A percentile compares a stretch with the other conserved stretches of the same genome.
Evolutionary conservation across 2,113 vertebrate genomes (phyloP).

Genomic region (Barnardius zonarius): DNA sequence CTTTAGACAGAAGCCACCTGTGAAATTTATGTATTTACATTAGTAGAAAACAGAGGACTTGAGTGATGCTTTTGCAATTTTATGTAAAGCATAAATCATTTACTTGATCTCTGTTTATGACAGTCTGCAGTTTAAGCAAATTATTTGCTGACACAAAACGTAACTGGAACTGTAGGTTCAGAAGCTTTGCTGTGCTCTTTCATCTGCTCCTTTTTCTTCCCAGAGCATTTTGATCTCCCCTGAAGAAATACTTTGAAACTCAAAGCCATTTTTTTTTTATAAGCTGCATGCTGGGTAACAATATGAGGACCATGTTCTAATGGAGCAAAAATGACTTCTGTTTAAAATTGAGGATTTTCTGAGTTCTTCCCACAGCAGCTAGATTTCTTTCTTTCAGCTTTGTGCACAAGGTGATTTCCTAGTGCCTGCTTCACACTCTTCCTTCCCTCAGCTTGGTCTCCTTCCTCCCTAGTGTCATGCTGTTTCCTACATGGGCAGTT

Average conservation of each 20-base stretch:
- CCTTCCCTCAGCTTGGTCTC: background rate
- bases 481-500: background rate
- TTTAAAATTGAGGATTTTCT: background rate
- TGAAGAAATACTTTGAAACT: slow-evolving; percentile 31
- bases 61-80: slow-evolving; percentile 22
- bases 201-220: slow-evolving; percentile 15
- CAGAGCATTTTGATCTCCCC: background rate
- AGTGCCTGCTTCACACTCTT: background rate
- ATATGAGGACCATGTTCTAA: background rate
- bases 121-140: slow-evolving; percentile 51
- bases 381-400: fast-evolving
- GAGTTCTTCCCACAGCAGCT: background rate
- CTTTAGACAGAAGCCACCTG: background rate
- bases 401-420: background rate
- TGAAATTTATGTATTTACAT: slow-evolving; percentile 14
- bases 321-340: background rate
- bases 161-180: slow-evolving; percentile 2
- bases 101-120: slow-evolving; percentile 7
- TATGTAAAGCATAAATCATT: background rate
- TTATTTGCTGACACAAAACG: slow-evolving; percentile 22
- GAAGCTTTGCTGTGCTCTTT: slow-evolving; percentile 9
- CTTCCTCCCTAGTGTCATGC: background rate
- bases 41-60: slow-evolving; percentile 20
- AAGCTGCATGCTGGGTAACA: background rate
- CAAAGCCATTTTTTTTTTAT: background rate